Evolutionary conservation across 2,888 invertebrate genomes (phyloP).

Genomic region (Drosophila incognita): DNA sequence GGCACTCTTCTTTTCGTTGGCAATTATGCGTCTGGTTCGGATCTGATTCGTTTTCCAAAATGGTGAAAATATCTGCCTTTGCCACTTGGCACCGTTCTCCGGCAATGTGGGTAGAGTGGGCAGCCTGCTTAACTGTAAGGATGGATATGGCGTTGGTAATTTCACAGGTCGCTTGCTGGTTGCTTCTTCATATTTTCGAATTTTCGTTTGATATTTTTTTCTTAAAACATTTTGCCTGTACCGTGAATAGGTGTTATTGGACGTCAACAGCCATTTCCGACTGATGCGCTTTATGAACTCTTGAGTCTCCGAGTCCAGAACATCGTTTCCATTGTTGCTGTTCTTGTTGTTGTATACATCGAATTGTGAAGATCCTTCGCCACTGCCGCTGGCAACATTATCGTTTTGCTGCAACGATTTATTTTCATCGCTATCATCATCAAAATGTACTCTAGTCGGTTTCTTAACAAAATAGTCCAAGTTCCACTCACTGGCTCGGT

Average conservation of each 20-base stretch:
- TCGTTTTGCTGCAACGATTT: slow-evolving; percentile 34
- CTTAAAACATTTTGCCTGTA: neutral
- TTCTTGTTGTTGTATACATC: neutral
- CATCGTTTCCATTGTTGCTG: slow-evolving; percentile 5
- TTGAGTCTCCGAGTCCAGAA: slow-evolving; percentile 9
- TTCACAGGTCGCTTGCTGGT: neutral
- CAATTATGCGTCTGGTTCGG: slow-evolving; percentile 73
- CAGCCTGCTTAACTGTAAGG: neutral
- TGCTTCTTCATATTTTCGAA: neutral
- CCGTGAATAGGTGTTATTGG: neutral
- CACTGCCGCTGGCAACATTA: slow-evolving; percentile 16
- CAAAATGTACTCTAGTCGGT: slow-evolving; percentile 1
- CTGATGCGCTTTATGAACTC: slow-evolving; percentile 13
- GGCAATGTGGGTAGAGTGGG: neutral
- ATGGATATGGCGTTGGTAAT: slow-evolving; percentile 14
- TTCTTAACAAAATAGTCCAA: slow-evolving; percentile 5
- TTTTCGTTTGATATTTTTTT: slow-evolving; percentile 8
- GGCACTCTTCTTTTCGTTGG: slow-evolving; percentile 76
- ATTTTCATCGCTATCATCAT: slow-evolving; percentile 10
- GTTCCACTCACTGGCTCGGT: slow-evolving; percentile 2
- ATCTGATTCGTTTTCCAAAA: slow-evolving; percentile 49
- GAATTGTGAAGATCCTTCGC: slow-evolving; percentile 9
- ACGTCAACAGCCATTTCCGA: slow-evolving; percentile 1
- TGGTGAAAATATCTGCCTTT: slow-evolving; percentile 25
- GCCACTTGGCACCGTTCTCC: slow-evolving; percentile 3